A percentile compares a stretch with the other conserved stretches of the same genome.
Evolutionary conservation across 2,797 vertebrate genomes (phyloP).

Genomic region (Melanitta fusca): DNA sequence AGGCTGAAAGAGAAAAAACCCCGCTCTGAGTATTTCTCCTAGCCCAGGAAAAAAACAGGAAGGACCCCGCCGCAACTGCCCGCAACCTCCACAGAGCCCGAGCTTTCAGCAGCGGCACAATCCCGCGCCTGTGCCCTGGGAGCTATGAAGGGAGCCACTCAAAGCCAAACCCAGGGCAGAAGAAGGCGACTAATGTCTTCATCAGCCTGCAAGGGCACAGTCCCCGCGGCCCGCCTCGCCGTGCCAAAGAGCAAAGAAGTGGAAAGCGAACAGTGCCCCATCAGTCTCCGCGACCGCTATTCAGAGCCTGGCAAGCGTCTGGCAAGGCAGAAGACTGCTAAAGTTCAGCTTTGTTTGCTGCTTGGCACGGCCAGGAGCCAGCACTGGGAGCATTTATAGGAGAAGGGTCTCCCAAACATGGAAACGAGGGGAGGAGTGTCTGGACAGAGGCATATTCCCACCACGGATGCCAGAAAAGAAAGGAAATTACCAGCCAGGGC

Average conservation of each 20-base stretch:
- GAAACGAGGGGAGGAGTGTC: background rate
- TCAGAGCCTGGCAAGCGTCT: constrained; percentile 42
- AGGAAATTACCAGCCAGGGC: constrained; percentile 30
- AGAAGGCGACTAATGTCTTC: constrained; percentile 42
- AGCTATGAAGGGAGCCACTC: constrained; percentile 27
- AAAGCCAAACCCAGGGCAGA: background rate
- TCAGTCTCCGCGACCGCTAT: constrained; percentile 35
- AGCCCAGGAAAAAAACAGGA: background rate
- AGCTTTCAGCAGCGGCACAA: background rate
- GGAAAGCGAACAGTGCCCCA: constrained; percentile 5
- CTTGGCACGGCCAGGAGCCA: background rate
- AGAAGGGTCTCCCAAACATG: constrained; percentile 60
- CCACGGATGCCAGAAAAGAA: constrained; percentile 45
- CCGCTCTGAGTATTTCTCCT: background rate
- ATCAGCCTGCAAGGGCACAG: background rate
- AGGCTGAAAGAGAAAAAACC: background rate
- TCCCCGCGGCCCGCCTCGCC: background rate
- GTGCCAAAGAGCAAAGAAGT: constrained; percentile 10
- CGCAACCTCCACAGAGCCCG: background rate
- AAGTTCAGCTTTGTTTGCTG: constrained; percentile 55
- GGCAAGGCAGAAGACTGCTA: constrained; percentile 36
- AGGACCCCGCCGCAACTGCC: background rate
- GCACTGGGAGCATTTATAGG: background rate
- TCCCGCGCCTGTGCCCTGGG: background rate
- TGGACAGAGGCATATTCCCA: constrained; percentile 54